A percentile compares a stretch with the other conserved stretches of the same genome.
Conservation (phyloP, 2,888 invertebrate genomes). For the Temnothorax ravouxi region DNA sequence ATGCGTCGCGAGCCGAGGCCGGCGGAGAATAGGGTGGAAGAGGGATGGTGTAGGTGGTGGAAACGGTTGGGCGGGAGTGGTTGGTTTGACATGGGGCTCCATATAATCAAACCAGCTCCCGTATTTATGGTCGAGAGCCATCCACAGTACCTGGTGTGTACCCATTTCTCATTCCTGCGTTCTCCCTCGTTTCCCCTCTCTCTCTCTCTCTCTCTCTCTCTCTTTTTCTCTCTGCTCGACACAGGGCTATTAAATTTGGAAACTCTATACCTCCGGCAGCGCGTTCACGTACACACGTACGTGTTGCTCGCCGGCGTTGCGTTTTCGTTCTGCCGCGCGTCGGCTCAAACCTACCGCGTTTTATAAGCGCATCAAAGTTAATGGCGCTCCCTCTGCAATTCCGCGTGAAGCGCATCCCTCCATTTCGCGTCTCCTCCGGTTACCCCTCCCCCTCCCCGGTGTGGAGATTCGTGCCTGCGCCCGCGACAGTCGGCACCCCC, state of each 20-base stretch:
- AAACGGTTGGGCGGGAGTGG: constrained; percentile 59
- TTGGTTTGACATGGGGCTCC: constrained; percentile 75
- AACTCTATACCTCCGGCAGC: constrained; percentile 78
- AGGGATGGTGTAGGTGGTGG: constrained; percentile 40
- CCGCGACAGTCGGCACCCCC: not conserved
- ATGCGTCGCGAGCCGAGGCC: not conserved
- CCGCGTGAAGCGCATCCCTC: constrained; percentile 73
- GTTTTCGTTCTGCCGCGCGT: constrained; percentile 35
- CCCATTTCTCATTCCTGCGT: constrained; percentile 76
- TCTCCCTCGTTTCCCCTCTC: constrained; percentile 27
- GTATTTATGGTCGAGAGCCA: constrained; percentile 79
- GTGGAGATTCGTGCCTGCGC: not conserved
- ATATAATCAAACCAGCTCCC: constrained; percentile 77
- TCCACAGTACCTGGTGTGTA: constrained; percentile 73
- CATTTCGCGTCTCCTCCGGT: constrained; percentile 26
- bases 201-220: not conserved
- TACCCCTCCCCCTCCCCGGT: not conserved
- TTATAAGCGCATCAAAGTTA: constrained; percentile 84
- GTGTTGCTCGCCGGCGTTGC: constrained; percentile 22
- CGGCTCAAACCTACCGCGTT: constrained; percentile 76
- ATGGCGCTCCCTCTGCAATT: constrained; percentile 78
- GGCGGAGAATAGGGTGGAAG: not conserved
- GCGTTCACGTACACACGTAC: constrained; percentile 50
- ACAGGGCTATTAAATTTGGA: constrained; percentile 84
- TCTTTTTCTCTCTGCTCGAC: constrained; percentile 55